These are phyloP conservation scores for Sphenodon punctatus DNA, from an alignment of 2,797 vertebrate species.

Conservation along the genomic window DNA sequence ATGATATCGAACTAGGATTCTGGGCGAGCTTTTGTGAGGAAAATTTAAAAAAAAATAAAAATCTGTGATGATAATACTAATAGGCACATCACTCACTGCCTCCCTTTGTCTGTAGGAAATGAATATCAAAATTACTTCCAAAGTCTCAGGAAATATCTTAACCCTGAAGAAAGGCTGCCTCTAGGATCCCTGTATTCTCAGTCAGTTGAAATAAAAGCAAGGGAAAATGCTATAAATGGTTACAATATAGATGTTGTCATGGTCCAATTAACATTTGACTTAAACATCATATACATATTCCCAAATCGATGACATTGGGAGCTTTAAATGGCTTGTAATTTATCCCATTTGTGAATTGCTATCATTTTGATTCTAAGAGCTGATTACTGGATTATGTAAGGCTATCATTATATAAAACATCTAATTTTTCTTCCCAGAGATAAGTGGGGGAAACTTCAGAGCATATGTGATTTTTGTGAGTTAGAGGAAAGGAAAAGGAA, in stretches of 20 bases:
- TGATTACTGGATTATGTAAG: neutral
- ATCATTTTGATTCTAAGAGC: neutral
- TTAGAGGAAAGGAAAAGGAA: neutral
- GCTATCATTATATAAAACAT: neutral
- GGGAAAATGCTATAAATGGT: neutral
- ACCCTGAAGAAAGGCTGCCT: neutral
- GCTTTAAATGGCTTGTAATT: neutral
- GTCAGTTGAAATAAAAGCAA: neutral
- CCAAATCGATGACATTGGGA: neutral
- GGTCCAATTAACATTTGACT: slow-evolving; percentile 6
- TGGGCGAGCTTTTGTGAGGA: slow-evolving; percentile 32
- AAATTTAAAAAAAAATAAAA: neutral
- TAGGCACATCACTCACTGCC: slow-evolving; percentile 1
- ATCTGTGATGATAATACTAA: slow-evolving; percentile 1
- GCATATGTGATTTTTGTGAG: neutral
- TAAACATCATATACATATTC: neutral
- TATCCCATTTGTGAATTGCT: neutral
- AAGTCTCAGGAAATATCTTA: slow-evolving; percentile 27
- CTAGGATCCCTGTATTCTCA: neutral
- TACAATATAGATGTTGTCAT: neutral
- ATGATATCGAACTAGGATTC: slow-evolving; percentile 30
- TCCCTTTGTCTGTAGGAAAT: slow-evolving; percentile 17
- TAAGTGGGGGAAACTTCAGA: neutral
- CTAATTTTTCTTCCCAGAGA: neutral
- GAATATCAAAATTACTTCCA: slow-evolving; percentile 42